Evolutionary conservation across 2,888 invertebrate genomes (phyloP), one percentile per base, ranked within the genome.

Genomic region (Drosophila prolongata): DNA sequence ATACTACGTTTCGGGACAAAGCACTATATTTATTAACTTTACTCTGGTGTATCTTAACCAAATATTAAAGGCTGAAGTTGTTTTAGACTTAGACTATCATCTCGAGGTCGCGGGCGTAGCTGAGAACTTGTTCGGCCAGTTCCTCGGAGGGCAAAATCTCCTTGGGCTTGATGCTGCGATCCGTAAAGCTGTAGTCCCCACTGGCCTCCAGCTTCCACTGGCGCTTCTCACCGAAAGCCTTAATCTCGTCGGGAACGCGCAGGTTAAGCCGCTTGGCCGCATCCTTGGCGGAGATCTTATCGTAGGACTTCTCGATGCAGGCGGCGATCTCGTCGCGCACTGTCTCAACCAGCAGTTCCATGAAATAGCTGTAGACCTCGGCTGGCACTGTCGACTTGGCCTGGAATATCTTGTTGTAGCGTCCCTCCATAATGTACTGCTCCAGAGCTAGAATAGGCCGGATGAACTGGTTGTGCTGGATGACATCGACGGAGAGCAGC

Each of bases 381-480:
- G 99, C 98, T 68, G 99, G 99, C 6, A 99, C 98, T 92, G 98
- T 98, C 27, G 96, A 96, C 93, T 97, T 97, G 1, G 97, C 97
- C 80, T 97, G 94, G 90, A 98, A 98, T 61, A 98, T 97, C 93
- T 99, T 99, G 91, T 99, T 99, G 91, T 99, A 99, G 79, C 98
- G 98, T 52, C 99, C 99, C 92, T 99, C 99, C 99, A 99, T 99
- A 59, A 99, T 94, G 92, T 98, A 99, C 92, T 99, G 99, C 90
- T 99, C 99, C 89, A 99, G 94, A 9, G 98, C 97, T 11, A 99
- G 94, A 0, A 99, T 98, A 90, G 99, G 98, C 73, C 96, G 95
- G 65, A 99, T 98, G 91, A 98, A 99, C 16, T 97, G 95, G 91
- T 99, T 98, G 55, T 95, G 96, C 91, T 98, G 96, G 79, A 99